Conservation (phyloP, 1,140 invertebrate genomes). For the Magallana gigas region DNA sequence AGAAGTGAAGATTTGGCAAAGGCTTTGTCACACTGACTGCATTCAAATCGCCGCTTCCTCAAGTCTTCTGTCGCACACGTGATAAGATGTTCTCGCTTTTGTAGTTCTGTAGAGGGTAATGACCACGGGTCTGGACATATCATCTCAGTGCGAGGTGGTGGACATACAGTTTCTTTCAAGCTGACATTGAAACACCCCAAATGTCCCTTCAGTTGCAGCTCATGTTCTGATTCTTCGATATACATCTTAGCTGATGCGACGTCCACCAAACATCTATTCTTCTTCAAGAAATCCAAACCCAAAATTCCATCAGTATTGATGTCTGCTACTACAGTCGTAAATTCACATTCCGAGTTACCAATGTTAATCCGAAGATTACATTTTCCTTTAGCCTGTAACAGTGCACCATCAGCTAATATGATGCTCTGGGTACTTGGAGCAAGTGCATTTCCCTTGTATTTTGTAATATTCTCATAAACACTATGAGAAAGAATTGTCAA, state of each 20-base stretch:
- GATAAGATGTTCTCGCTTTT: not conserved
- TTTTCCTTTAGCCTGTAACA: slow-evolving; percentile 38
- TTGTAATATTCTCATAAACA: not conserved
- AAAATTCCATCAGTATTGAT: slow-evolving; percentile 38
- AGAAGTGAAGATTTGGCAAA: not conserved
- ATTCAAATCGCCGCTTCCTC: not conserved
- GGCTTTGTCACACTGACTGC: not conserved
- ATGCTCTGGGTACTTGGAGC: not conserved
- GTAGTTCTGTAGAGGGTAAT: not conserved
- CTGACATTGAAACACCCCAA: slow-evolving; percentile 37
- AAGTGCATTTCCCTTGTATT: not conserved
- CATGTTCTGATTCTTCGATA: not conserved
- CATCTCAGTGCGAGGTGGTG: slow-evolving; percentile 8
- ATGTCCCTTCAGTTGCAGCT: slow-evolving; percentile 19
- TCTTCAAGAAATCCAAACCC: slow-evolving; percentile 48
- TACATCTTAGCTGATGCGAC: not conserved
- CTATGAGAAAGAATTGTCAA: not conserved
- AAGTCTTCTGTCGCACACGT: not conserved
- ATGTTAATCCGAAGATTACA: not conserved
- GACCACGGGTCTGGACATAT: not conserved
- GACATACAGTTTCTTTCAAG: slow-evolving; percentile 23
- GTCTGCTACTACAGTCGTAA: slow-evolving; percentile 29
- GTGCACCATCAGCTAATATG: not conserved
- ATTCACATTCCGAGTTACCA: not conserved
- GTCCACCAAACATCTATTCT: not conserved